Evolutionary conservation across 2,888 invertebrate genomes (phyloP).

Genomic region (Ctenicera cuprea): DNA sequence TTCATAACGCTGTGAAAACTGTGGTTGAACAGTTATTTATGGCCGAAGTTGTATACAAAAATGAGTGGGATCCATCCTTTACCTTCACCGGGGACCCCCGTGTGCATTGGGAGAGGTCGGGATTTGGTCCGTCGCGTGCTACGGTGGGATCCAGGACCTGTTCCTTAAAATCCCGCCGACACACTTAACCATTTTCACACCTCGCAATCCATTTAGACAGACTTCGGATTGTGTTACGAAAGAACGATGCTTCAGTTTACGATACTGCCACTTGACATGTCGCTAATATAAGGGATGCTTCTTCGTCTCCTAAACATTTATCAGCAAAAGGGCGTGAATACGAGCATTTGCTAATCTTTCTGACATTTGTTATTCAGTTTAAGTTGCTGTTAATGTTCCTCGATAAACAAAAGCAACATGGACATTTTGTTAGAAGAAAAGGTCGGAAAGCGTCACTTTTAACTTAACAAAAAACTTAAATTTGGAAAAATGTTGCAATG

Average conservation of each 20-base stretch:
- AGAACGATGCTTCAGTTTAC: conserved; percentile 37
- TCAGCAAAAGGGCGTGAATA: background rate
- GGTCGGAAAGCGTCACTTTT: too few species aligned
- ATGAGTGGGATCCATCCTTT: conserved; percentile 54
- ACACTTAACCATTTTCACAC: conserved; percentile 48
- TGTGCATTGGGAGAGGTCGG: conserved; percentile 50
- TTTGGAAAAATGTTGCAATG: too few species aligned
- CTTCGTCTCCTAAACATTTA: background rate
- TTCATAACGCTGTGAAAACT: conserved; percentile 50
- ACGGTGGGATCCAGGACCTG: conserved; percentile 43
- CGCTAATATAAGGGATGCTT: conserved; percentile 1
- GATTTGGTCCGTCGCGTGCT: conserved; percentile 53
- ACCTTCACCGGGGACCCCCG: conserved; percentile 52
- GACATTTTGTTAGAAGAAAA: too few species aligned
- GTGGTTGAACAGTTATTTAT: conserved; percentile 55
- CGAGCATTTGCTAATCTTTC: too few species aligned
- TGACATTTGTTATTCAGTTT: too few species aligned
- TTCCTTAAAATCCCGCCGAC: conserved; percentile 52
- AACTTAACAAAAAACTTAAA: too few species aligned
- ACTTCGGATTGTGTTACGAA: conserved; percentile 46
- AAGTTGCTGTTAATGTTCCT: too few species aligned
- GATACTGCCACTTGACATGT: conserved; percentile 22
- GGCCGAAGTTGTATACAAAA: conserved; percentile 53
- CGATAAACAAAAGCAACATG: too few species aligned
- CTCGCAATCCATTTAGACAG: conserved; percentile 49